Evolutionary conservation across 2,797 vertebrate species (phyloP), one percentile per base, ranked within the genome.

Genomic region (Anguilla anguilla): DNA sequence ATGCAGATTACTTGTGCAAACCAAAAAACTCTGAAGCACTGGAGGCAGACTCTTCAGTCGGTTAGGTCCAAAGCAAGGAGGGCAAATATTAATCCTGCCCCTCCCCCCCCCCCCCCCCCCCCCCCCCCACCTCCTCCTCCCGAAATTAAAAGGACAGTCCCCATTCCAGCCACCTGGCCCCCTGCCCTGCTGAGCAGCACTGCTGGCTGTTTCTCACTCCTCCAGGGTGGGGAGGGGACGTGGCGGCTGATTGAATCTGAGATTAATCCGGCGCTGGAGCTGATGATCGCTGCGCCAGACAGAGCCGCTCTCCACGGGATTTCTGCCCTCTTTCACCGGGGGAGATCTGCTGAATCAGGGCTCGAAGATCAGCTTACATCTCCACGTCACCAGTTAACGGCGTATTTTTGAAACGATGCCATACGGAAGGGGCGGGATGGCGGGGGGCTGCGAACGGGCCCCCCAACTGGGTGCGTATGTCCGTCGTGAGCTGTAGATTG

Each of bases 221-320:
- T 39, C 31, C 31, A 46, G 84, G 53, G 79, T 87, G 55, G 83
- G 83, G n/a, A 51, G 86, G 77, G 87, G 86, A 88, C 84, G 89
- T 84, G 89, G 87, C 51, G 87, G 55, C 84, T 88, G 89, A 92
- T 92, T 92, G 86, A 91, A 88, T 89, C 88, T 82, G 51, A 49
- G 89, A 88, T 90, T 90, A 91, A 92, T 90, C 90, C 86, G 19
- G 25, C 31, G 46, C 59, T 43, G 79, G 79, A 83, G 79, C 79
- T 43, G 86, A 64, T 81, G 79, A 87, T 87, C 59, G 77, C 79
- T 74, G 49, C 83, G 67, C n/a, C 59, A 77, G 87, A 90, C 89
- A 87, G 85, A 64, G 53, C 85, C 89, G 86, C 85, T 82, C 19
- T 51, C 79, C 79, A n/a, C 10, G 19, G 79, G 46, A 82, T 82